Evolutionary conservation across 1,140 invertebrate genomes (phyloP), one percentile per base, ranked within the genome.

Genomic region (Zaprionus vittiger): DNA sequence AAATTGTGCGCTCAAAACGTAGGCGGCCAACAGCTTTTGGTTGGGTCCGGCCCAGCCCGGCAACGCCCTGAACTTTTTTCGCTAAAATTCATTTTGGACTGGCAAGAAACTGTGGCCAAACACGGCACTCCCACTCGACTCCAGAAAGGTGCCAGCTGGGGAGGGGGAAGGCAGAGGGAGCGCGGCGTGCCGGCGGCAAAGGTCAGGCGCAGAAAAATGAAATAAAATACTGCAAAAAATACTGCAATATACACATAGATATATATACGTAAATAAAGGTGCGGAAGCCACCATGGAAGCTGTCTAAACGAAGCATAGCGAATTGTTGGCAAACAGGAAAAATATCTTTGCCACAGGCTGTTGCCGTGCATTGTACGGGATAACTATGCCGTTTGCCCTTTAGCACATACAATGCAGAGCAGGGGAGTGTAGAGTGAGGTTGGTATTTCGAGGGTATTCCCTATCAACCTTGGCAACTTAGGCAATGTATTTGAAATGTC

Each of bases 31-130:
- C 38, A n/a, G 34, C 26, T 28, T 6, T 28, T 37, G 34, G 0
- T 11, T n/a, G 44, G 11, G 26, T 28, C 26, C 12, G 38, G 12
- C 11, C 15, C 15, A 1, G 22, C 15, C 15, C 28, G 73, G 68
- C 73, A 65, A 76, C 73, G 62, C 70, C 74, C 41, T 49, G 24
- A 62, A 67, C n/a, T 75, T 73, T 75, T 73, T 73, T 70, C 66
- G 56, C 62, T 75, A 52, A 15, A 74, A 74, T 69, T 74, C 69
- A 66, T 44, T 62, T 65, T 47, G 26, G 20, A 26, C 20, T 70
- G 52, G 59, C 69, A 65, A 72, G 62, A 77, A 78, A 78, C 74
- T 65, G 74, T 81, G 81, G 78, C 81, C 84, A 87, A 89, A 87
- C 65, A 61, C 20, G 81, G 74, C 83, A 87, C 83, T 67, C 83